Conservation (phyloP, 2,113 vertebrate genomes). For the Poeciliopsis occidentalis region DNA sequence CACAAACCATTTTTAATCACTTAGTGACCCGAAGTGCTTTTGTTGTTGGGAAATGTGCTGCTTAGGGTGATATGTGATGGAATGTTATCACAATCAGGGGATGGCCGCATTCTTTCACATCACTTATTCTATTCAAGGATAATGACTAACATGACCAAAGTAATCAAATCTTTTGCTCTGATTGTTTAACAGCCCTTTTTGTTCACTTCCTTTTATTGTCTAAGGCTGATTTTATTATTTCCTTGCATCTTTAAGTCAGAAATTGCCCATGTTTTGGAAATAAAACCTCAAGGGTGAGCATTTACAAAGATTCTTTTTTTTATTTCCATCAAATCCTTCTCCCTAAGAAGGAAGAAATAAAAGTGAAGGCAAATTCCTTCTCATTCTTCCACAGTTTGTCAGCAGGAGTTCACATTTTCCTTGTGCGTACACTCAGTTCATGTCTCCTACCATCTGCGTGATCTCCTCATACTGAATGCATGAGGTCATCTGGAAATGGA, state of each 20-base stretch:
- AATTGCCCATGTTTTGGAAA: slow-evolving; percentile 47
- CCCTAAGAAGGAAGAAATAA: slow-evolving; percentile 48
- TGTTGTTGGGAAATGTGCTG: slow-evolving; percentile 16
- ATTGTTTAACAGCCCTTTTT: slow-evolving; percentile 42
- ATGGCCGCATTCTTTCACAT: not conserved
- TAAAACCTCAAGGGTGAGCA: slow-evolving; percentile 21
- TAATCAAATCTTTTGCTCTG: slow-evolving; percentile 22
- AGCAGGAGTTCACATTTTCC: slow-evolving; percentile 63
- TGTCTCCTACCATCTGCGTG: slow-evolving; percentile 55
- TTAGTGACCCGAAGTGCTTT: slow-evolving; percentile 16
- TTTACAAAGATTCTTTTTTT: slow-evolving; percentile 51
- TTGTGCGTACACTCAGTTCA: slow-evolving; percentile 33
- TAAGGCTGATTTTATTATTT: slow-evolving; percentile 45
- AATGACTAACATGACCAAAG: slow-evolving; percentile 59
- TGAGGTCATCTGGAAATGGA: slow-evolving; percentile 61
- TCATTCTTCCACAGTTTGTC: slow-evolving; percentile 64
- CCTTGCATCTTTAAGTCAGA: slow-evolving; percentile 35
- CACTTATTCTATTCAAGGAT: slow-evolving; percentile 21
- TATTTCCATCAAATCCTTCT: slow-evolving; percentile 35
- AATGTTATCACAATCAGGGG: slow-evolving; percentile 30
- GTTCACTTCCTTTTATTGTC: slow-evolving; percentile 51
- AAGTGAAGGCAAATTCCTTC: slow-evolving; percentile 50
- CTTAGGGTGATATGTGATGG: slow-evolving; percentile 26
- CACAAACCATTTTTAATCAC: slow-evolving; percentile 5
- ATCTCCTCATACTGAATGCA: slow-evolving; percentile 61